Base-by-base conservation (phyloP, 2,888 invertebrate species). In the Amphimallon solstitiale region DNA sequence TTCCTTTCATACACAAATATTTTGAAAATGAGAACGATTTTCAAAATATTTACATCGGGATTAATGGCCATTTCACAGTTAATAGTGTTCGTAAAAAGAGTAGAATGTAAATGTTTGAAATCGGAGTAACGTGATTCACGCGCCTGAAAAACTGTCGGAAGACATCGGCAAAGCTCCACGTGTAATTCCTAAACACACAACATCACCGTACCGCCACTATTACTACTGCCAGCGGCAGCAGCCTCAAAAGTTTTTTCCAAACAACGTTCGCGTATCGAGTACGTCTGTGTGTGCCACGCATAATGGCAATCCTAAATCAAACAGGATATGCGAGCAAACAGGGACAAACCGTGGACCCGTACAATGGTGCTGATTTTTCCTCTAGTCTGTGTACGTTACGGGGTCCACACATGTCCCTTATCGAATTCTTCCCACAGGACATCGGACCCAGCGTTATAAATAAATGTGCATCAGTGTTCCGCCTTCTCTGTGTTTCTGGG, bases 401-500 rank as follows among this genome's bases (percentile, higher is more conserved):
- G 29, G 29, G 54, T 70, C 68, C 73, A 72, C 71, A 71, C 69
- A 68, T 69, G 70, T 60, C 69, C 64, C 63, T 68, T 68, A 35
- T 46, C 67, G 67, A 70, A 71, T 73, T 68, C 72, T 74, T 72
- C 73, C 70, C 73, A 70, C 71, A 72, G 73, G 70, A 72, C 72
- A 68, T 59, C 65, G 54, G 67, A 63, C 66, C 65, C 68, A 46
- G 65, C 63, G 66, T 63, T 67, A 70, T 69, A 67, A 73, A 75
- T 76, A 77, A 75, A 76, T 77, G 77, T 75, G 70, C 56, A 59
- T 59, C 56, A 43, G 70, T 66, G 73, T 65, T 69, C 76, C 77
- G 77, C 79, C 78, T 78, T 77, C 77, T 75, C 72, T 75, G 70
- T 79, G 78, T 75, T 72, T 68, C 73, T 64, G 61, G 68, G 69